Base-by-base conservation (phyloP, 2,888 invertebrate genomes). In the Chymomyza caudatula region DNA sequence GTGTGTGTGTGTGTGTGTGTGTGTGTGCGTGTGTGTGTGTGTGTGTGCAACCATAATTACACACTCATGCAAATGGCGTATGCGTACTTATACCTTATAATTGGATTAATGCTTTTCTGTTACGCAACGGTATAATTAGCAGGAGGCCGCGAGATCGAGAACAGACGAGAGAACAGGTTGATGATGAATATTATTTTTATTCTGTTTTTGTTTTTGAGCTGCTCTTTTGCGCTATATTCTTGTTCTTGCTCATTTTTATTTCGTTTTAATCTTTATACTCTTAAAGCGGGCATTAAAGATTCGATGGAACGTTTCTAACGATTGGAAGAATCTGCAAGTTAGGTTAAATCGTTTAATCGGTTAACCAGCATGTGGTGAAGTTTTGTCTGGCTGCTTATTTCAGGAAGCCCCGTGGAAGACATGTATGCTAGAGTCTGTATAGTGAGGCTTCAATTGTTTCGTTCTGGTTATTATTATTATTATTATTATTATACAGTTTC, bases 91-190 rank as follows among this genome's bases (percentile, higher is more conserved):
- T 37, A 37, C 29, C 29, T 3, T 60, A 67, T 85, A 80, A 80
- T 82, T 80, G 71, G 84, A 79, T 80, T 80, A 83, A 55, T 67
- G 75, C 74, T 20, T 19, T 51, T 20, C 22, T 23, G 51, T 51
- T 51, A 53, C 53, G 19, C 47, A 47, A 23, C n/a, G 13, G 53
- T 6, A 13, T 53, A 53, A 53, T 53, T 25, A 53, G 53, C 25
- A 25, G 4, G n/a, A 25, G n/a, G 25, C 25, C 3, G 53, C 47
- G 19, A 19, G 47, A 19, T 19, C 15, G 47, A 19, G 47, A 15
- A 47, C 47, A 1, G 1, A 1, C 15, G 6, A 19, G 17, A 47
- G 47, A 47, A 47, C 47, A 47, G 47, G 47, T 17, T 17, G 29
- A 37, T 37, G 47, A 17, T 47, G 47, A 19, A n/a, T 4, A 47